phyloP scores from a whole-genome alignment of 2,888 invertebrate species.

The Heliconius cydno region DNA sequence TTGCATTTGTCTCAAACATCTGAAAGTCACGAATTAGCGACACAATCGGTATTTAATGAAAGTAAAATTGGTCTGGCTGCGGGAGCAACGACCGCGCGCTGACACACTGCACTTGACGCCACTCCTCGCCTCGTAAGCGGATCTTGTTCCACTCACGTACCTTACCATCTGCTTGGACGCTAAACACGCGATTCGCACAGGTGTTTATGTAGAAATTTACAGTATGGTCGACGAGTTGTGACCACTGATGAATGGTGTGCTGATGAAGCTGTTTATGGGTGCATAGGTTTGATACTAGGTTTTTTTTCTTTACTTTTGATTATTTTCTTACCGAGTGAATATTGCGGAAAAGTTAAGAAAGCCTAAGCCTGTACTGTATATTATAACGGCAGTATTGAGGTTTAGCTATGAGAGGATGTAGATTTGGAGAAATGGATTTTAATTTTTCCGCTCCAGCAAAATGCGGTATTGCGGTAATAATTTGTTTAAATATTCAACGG shows the following conservation, averaged over 20 bases:
- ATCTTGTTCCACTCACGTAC: conserved; percentile 43
- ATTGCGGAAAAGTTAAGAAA: no score
- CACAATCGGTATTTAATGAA: conserved; percentile 66
- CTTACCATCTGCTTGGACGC: conserved; percentile 3
- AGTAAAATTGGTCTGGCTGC: conserved; percentile 71
- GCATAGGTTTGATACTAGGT: not conserved
- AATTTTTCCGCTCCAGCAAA: no score
- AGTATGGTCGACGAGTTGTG: not conserved
- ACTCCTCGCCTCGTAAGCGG: conserved; percentile 50
- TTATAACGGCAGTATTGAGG: no score
- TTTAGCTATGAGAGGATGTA: no score
- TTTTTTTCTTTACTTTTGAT: not conserved
- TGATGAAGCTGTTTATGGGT: not conserved
- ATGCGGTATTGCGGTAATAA: no score
- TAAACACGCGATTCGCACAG: not conserved
- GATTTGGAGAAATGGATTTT: no score
- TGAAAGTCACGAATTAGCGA: conserved; percentile 49
- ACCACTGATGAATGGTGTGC: no score
- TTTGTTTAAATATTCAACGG: no score
- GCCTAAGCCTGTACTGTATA: no score
- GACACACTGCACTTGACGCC: conserved; percentile 74
- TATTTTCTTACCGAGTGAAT: no score
- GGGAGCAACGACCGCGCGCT: conserved; percentile 71
- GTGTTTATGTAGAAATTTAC: not conserved
- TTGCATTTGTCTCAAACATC: conserved; percentile 49